Conservation (phyloP, 2,113 vertebrate species). For the Piprites chloris region DNA sequence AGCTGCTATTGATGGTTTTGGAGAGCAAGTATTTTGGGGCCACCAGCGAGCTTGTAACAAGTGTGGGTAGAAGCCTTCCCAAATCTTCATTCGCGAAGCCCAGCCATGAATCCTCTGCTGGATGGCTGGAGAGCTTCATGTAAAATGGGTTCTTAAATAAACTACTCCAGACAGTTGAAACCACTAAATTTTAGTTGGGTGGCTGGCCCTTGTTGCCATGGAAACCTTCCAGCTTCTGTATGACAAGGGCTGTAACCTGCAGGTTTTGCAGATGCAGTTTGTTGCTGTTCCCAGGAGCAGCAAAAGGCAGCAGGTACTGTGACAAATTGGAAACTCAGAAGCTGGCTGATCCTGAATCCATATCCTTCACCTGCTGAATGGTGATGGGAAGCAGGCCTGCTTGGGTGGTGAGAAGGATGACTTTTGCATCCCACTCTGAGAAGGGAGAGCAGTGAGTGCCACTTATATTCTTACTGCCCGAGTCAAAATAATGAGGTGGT, state of each 20-base stretch:
- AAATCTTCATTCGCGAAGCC: too few species aligned
- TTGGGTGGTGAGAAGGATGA: accelerated
- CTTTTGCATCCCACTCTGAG: not conserved
- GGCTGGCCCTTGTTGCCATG: not conserved
- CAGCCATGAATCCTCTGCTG: too few species aligned
- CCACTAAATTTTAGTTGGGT: not conserved
- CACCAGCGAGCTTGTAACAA: too few species aligned
- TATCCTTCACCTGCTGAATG: not conserved
- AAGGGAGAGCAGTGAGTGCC: accelerated
- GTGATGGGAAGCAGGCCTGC: accelerated
- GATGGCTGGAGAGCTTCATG: not conserved
- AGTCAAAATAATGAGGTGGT: not conserved
- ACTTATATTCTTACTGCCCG: not conserved
- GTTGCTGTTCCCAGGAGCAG: not conserved
- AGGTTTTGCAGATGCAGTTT: not conserved
- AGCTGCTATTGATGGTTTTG: accelerated
- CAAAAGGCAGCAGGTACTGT: not conserved
- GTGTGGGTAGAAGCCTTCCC: too few species aligned
- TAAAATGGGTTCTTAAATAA: not conserved
- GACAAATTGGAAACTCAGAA: too few species aligned
- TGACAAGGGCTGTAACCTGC: not conserved
- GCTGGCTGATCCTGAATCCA: accelerated
- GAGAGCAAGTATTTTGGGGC: not conserved
- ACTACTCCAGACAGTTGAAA: not conserved
- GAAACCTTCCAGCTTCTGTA: not conserved